Evolutionary conservation across 2,113 vertebrate species (phyloP), one percentile per base, ranked within the genome.

Genomic region (Xiphorhynchus elegans): DNA sequence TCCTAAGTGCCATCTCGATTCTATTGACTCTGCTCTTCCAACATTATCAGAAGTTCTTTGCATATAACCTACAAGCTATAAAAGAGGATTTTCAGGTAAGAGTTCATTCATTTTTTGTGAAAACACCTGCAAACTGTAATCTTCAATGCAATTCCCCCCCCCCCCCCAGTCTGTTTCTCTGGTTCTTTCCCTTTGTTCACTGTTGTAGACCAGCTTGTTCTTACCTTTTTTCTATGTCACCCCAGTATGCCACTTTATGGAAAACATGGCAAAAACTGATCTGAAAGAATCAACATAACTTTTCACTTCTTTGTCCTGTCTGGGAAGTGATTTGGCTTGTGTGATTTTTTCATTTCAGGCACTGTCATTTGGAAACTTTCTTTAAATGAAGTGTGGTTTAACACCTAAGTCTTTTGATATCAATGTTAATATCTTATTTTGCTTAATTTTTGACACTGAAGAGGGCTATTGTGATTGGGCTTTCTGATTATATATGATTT

Each of bases 11-110:
- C 91, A 86, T 98, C 90, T 98, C 98, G 5, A 92, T 98, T 80
- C 74, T 98, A 10, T 91, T 98, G 96, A 86, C 97, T 85, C 93
- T 98, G 23, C 89, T 98, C 28, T 97, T 98, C 95, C 98, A 98
- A 8, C 98, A 98, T 83, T 98, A 98, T 84, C 98, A 98, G 96
- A 98, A 97, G 86, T 97, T 98, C 87, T 98, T 98, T 74, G 76
- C 62, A 0, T 98, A 98, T 93, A 98, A 98, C 84, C 96, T 98
- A 23, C 97, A 98, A 69, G 98, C 98, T 76, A 94, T 98, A 87
- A 98, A 98, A 96, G 97, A 98, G 3, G 97, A 98, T 86, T 97
- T 98, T 75, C 97, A 98, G 98, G 98, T 98, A 97, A 98, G 98
- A 69, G 9, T 58, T 12, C 28, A n/a, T 53, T 73, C 11, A 17